Percentiles rank a stretch among this genome's conserved stretches.
Evolutionary conservation across 2,113 vertebrate species (phyloP).

Genomic region (Nannospalax galili): DNA sequence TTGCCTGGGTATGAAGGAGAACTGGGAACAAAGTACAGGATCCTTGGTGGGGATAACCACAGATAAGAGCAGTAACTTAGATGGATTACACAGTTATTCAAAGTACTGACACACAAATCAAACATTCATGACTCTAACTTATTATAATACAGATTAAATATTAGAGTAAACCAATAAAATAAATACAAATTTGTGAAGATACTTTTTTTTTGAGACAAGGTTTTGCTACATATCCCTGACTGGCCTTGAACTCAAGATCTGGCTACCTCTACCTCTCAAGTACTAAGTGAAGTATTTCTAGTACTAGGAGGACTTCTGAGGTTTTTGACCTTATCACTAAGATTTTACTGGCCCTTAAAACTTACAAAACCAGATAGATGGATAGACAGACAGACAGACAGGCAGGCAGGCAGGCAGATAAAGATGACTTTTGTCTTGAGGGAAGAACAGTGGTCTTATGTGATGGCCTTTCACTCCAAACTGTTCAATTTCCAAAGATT

Average conservation of each 20-base stretch:
- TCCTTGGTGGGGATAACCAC: neutral
- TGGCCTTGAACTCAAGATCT: too few relatives aligned
- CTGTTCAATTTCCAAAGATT: slow-evolving; percentile 38
- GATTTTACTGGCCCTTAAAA: slow-evolving; percentile 43
- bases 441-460: neutral
- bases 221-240: too few relatives aligned
- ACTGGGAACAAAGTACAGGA: neutral
- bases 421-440: neutral
- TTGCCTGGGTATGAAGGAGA: neutral
- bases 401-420: neutral
- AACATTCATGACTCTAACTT: slow-evolving; percentile 46
- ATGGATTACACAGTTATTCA: slow-evolving; percentile 4
- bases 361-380: neutral
- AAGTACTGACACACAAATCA: slow-evolving; percentile 30
- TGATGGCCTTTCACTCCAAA: slow-evolving; percentile 7
- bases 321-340: neutral
- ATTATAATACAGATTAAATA: neutral
- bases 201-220: too few relatives aligned
- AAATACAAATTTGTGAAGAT: slow-evolving; percentile 10
- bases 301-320: neutral
- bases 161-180: slow-evolving; percentile 41
- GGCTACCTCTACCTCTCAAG: too few relatives aligned
- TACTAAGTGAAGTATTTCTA: neutral
- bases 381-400: too few relatives aligned
- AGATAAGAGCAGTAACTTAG: neutral